Conservation (phyloP, 2,113 vertebrate genomes). For the Saccopteryx leptura region DNA sequence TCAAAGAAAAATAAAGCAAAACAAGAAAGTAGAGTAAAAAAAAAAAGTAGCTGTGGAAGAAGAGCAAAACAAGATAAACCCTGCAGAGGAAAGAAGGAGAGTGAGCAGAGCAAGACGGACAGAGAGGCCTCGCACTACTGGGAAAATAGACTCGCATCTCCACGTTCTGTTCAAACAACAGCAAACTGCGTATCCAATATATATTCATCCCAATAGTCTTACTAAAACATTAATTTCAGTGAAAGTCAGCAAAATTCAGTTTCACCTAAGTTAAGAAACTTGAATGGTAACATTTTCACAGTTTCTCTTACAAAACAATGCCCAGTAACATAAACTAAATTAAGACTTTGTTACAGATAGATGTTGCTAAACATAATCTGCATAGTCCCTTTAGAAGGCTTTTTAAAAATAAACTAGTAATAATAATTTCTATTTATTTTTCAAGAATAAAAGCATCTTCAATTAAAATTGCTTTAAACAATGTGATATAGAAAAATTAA, state of each 20-base stretch:
- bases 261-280: slow-evolving; percentile 21
- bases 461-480: slow-evolving; percentile 75
- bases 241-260: slow-evolving; percentile 25
- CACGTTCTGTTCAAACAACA: not conserved
- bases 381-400: slow-evolving; percentile 73
- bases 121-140: not conserved
- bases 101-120: not conserved
- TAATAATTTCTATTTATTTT: slow-evolving; percentile 41
- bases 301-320: slow-evolving; percentile 79
- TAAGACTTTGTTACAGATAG: slow-evolving; percentile 75
- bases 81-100: not conserved
- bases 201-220: not conserved
- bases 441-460: slow-evolving; percentile 48
- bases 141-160: not conserved
- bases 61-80: not conserved
- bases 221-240: not conserved
- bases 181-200: not conserved
- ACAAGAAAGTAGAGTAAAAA: not conserved
- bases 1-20: not conserved
- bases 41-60: not conserved
- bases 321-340: slow-evolving; percentile 78
- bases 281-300: slow-evolving; percentile 75
- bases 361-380: slow-evolving; percentile 82
- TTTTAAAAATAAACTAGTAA: slow-evolving; percentile 56
- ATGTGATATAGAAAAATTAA: slow-evolving; percentile 59